Conservation (phyloP, 2,888 invertebrate species). For the Leptinotarsa juncta region DNA sequence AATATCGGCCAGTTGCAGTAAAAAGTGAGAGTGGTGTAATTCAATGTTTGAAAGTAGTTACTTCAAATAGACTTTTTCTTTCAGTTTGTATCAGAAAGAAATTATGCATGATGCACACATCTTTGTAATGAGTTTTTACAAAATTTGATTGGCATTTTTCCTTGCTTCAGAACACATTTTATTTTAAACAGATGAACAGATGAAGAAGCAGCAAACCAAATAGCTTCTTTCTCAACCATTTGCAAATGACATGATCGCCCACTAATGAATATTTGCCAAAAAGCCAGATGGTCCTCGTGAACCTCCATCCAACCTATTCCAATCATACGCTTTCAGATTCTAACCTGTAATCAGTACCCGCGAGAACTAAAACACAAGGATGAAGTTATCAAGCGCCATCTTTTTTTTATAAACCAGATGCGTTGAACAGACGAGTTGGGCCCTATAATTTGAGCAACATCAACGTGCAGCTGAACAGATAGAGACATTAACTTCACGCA, state of each 20-base stretch:
- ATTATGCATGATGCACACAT: too few species aligned
- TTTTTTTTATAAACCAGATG: conserved; percentile 36
- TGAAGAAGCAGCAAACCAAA: too few species aligned
- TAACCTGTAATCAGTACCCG: conserved; percentile 9
- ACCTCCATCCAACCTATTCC: not conserved
- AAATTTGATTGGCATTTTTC: too few species aligned
- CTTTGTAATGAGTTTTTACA: too few species aligned
- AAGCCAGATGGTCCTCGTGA: not conserved
- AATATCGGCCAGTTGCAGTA: too few species aligned
- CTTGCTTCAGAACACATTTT: too few species aligned
- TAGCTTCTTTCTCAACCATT: too few species aligned
- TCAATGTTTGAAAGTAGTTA: too few species aligned
- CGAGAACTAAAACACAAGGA: conserved; percentile 31
- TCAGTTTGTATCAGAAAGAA: too few species aligned
- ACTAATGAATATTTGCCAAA: not conserved
- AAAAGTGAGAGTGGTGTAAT: too few species aligned
- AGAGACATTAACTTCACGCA: conserved; percentile 41
- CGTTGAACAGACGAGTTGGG: conserved; percentile 32
- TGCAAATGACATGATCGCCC: not conserved
- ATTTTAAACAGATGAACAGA: too few species aligned
- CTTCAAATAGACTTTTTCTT: too few species aligned
- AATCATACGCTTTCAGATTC: conserved; percentile 9
- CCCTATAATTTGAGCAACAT: conserved; percentile 36
- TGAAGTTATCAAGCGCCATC: conserved; percentile 36
- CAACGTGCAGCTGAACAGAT: conserved; percentile 30